Percentiles rank a stretch among this genome's conserved stretches.
Evolutionary conservation across 2,797 vertebrate genomes (phyloP).

Genomic region (Oceanodroma leucorhoa): DNA sequence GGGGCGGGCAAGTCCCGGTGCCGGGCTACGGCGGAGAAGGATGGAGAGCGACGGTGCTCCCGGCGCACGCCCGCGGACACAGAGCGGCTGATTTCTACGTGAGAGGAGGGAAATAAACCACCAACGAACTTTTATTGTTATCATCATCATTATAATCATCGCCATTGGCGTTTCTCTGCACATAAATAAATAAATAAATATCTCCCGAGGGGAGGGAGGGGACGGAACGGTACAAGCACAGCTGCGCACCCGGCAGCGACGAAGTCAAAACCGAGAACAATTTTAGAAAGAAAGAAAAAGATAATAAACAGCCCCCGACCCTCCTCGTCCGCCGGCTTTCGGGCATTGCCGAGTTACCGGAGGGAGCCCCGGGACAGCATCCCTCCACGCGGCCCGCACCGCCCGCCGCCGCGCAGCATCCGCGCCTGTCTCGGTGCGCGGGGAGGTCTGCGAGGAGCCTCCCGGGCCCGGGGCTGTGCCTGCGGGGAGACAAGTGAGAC

Average conservation of each 20-base stretch:
- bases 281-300: neutral
- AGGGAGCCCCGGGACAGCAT: neutral
- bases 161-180: conserved; percentile 57
- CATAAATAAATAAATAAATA: conserved; percentile 99
- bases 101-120: conserved; percentile 18
- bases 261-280: neutral
- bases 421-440: neutral
- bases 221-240: conserved; percentile 78
- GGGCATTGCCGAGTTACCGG: neutral
- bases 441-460: neutral
- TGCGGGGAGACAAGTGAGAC: neutral
- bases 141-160: neutral
- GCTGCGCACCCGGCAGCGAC: neutral
- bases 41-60: neutral
- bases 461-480: neutral
- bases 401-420: neutral
- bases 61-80: neutral
- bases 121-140: conserved; percentile 49
- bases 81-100: neutral
- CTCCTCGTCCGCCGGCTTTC: neutral
- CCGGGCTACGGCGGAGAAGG: neutral
- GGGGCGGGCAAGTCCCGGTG: neutral
- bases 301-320: neutral
- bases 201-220: conserved; percentile 71
- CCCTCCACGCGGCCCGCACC: neutral